Conservation (phyloP, 2,113 vertebrate genomes). For the Caranx ignobilis region DNA sequence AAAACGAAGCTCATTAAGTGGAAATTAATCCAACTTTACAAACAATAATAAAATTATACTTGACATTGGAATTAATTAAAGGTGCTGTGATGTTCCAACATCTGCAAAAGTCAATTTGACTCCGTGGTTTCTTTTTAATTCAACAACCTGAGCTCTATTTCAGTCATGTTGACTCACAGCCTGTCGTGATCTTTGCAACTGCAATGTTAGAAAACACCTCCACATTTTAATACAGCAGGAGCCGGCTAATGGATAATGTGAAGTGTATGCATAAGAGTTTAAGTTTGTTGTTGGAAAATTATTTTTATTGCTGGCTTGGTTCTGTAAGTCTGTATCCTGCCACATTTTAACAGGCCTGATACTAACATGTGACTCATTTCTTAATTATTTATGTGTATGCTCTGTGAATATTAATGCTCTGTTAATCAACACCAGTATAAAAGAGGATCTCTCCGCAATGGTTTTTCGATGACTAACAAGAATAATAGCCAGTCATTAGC, state of each 20-base stretch:
- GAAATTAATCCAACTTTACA: neutral
- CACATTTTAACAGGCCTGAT: neutral
- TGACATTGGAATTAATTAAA: neutral
- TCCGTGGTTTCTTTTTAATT: slow-evolving; percentile 4
- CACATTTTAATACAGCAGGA: neutral
- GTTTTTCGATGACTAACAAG: neutral
- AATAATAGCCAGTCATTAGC: neutral
- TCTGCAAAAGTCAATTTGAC: neutral
- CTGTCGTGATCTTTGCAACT: slow-evolving; percentile 9
- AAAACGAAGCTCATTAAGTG: neutral
- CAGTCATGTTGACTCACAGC: neutral
- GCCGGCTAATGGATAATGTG: too few species aligned
- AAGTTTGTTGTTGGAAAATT: neutral
- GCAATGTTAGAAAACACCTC: neutral
- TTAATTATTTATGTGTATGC: neutral
- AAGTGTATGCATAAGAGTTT: neutral
- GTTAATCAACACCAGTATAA: neutral
- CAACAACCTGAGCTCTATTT: neutral
- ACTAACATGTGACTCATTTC: too few species aligned
- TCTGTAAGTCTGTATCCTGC: neutral
- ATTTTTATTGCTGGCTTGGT: neutral
- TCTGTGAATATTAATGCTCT: neutral
- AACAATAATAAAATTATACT: neutral
- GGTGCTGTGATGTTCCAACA: neutral
- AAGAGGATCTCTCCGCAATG: neutral